Base-by-base conservation (phyloP, 2,113 vertebrate species). In the Pipa parva region DNA sequence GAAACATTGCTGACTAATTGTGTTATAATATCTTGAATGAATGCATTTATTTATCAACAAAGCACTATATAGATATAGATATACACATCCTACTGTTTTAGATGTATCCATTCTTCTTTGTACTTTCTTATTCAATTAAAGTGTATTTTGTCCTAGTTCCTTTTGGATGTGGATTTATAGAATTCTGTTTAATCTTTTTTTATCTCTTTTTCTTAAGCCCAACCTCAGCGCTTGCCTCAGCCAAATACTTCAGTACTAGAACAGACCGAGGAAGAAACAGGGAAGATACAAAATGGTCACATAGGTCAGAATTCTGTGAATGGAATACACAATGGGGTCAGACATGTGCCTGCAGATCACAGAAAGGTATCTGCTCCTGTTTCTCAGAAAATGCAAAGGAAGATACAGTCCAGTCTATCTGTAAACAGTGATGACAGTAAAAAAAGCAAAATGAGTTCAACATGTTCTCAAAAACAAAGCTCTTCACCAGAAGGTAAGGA, bases 371-470 rank as follows among this genome's bases (percentile, higher is more conserved):
- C 87, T 0, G 81, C 91, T 58, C 91, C 91, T 0, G 94, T 97
- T 77, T 92, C 95, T 7, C 90, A 95, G 79, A 94, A 92, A 79
- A 83, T 99, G 91, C 94, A 97, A 75, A 87, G 83, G 71, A 97
- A 99, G 78, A 81, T 98, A 64, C 90, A 92, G 73, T 96, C 97
- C 74, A 97, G 93, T 79, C 79, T 98, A 82, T 98, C 94, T 0
- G 93, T 99, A 68, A 93, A 87, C 88, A 97, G 89, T 17, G 89
- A 88, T 77, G 83, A 84, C 85, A 94, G 88, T 86, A 89, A 91
- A 75, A 93, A 89, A 79, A 97, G 89, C 79, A 94, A 91, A 85
- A 81, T 88, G 74, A 95, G 92, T 73, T 95, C 93, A 73, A 87
- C 80, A 0, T 90, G 91, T 76, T 94, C 92, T 17, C 89, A 94